Evolutionary conservation across 2,113 vertebrate genomes (phyloP).

Genomic region (Pseudorectes ferrugineus): DNA sequence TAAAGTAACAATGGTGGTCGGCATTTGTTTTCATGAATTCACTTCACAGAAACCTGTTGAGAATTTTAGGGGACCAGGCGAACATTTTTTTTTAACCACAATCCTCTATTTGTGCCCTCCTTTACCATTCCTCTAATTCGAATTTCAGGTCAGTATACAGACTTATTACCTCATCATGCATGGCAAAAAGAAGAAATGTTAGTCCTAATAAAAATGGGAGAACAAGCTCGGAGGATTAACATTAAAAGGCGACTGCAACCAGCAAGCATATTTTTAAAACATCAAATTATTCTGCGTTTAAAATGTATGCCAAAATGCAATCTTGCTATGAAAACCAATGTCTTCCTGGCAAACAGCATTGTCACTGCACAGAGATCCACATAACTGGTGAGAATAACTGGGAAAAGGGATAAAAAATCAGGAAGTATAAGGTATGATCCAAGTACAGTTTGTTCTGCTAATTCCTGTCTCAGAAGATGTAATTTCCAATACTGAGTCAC

Average conservation of each 20-base stretch:
- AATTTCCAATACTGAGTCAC: not conserved
- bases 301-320: not conserved
- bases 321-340: not conserved
- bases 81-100: not conserved
- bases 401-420: not conserved
- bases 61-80: not conserved
- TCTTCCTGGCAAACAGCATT: not conserved
- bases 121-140: not conserved
- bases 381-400: not conserved
- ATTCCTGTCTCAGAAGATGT: not conserved
- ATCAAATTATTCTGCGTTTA: not conserved
- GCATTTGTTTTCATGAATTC: not conserved
- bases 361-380: not conserved
- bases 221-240: not conserved
- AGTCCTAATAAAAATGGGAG: not conserved
- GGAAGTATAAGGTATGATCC: not conserved
- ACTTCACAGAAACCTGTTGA: not conserved
- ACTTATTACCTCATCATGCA: accelerated
- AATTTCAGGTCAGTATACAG: not conserved
- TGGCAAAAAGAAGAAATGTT: not conserved
- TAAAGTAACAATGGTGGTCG: not conserved
- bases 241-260: not conserved
- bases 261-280: not conserved
- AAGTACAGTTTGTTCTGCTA: not conserved
- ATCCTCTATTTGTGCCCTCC: not conserved